Conservation (phyloP, 1,140 invertebrate genomes). For the Idris sp. region DNA sequence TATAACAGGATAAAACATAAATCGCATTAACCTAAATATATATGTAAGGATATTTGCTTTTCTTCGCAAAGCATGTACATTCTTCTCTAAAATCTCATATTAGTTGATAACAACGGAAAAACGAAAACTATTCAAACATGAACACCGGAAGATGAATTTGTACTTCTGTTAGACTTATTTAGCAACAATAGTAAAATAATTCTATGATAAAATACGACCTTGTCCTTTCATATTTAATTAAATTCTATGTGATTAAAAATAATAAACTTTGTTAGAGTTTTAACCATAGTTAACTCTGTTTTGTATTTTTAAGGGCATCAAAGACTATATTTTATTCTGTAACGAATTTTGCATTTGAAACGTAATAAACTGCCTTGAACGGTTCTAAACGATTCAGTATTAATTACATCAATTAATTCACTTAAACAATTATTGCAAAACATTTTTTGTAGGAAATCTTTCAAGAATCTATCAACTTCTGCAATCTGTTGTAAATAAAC, state of each 20-base stretch:
- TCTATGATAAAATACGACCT: not conserved
- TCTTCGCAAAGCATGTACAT: not conserved
- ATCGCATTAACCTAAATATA: too few relatives aligned
- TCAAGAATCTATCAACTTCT: too few relatives aligned
- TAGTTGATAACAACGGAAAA: not conserved
- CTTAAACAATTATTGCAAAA: too few relatives aligned
- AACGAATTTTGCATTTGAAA: not conserved
- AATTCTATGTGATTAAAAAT: slow-evolving; percentile 6
- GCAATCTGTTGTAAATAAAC: too few relatives aligned
- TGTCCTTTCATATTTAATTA: slow-evolving; percentile 9
- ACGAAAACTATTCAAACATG: not conserved
- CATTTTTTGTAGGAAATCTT: too few relatives aligned
- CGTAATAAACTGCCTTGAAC: not conserved
- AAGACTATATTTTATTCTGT: not conserved
- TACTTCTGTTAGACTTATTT: too few relatives aligned
- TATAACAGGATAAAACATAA: too few relatives aligned
- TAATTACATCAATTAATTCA: not conserved
- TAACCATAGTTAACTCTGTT: not conserved
- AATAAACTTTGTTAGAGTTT: slow-evolving; percentile 4
- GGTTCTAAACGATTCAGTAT: not conserved
- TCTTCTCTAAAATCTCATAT: not conserved
- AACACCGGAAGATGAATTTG: not conserved
- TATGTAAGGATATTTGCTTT: not conserved
- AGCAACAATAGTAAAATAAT: too few relatives aligned
- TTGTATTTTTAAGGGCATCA: not conserved